These are phyloP conservation scores for Venusia cambrica DNA, from an alignment of 2,888 invertebrate species.

Conservation along the genomic window DNA sequence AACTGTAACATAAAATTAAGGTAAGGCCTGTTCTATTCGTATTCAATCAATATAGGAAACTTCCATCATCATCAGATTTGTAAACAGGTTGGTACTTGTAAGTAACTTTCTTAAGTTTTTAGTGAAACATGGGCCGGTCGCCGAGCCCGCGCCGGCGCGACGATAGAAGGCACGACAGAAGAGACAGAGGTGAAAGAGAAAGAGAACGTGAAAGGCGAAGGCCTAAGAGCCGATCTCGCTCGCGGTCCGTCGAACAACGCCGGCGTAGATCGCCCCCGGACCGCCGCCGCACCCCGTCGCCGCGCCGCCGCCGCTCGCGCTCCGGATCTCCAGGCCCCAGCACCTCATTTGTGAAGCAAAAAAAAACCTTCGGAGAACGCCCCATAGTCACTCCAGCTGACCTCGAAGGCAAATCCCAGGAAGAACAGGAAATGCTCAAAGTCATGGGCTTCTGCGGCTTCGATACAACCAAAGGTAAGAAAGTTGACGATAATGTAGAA, in stretches of 20 bases:
- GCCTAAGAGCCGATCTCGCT: constrained; percentile 64
- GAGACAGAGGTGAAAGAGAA: constrained; percentile 62
- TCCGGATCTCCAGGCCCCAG: constrained; percentile 62
- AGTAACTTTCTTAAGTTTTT: constrained; percentile 18
- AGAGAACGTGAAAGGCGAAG: constrained; percentile 66
- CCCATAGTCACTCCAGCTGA: constrained; percentile 90
- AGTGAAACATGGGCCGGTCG: constrained; percentile 68
- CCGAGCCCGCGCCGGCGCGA: constrained; percentile 75
- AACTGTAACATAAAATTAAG: constrained; percentile 60
- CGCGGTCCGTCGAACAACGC: constrained; percentile 66
- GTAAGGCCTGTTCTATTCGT: constrained; percentile 39
- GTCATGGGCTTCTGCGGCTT: constrained; percentile 98
- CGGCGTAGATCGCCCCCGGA: constrained; percentile 74
- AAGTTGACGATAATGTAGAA: constrained; percentile 95
- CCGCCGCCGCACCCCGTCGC: constrained; percentile 46
- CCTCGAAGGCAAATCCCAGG: constrained; percentile 93
- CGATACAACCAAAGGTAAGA: constrained; percentile 97
- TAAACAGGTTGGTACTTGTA: no score
- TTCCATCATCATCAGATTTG: no score
- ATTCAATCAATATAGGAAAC: no score
- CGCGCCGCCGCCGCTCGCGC: constrained; percentile 56
- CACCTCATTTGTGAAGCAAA: constrained; percentile 62
- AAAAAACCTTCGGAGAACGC: constrained; percentile 76
- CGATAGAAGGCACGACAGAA: constrained; percentile 52
- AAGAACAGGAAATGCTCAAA: constrained; percentile 97